Percentiles rank a stretch among this genome's conserved stretches.
phyloP scores from a whole-genome alignment of 2,888 invertebrate genomes.

The Platycheirus albimanus region DNA sequence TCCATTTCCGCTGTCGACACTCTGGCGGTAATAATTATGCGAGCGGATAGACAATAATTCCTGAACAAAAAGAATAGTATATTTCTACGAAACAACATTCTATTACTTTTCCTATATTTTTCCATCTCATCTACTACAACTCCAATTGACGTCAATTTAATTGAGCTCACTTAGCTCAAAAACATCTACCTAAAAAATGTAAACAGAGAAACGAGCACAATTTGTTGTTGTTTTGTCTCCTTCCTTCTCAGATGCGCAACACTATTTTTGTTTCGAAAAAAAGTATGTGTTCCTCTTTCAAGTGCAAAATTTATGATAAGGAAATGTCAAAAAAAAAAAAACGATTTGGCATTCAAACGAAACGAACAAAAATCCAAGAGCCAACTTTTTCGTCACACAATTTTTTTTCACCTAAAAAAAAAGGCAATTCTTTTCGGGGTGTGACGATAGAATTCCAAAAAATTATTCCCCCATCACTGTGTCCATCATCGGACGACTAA shows the following conservation, averaged over 20 bases:
- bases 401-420: conserved; percentile 50
- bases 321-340: conserved; percentile 66
- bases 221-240: conserved; percentile 68
- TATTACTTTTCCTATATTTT: too few relatives aligned
- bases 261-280: conserved; percentile 46
- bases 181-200: conserved; percentile 39
- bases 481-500: conserved; percentile 12
- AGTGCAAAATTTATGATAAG: conserved; percentile 66
- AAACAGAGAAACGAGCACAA: conserved; percentile 63
- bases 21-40: too few relatives aligned
- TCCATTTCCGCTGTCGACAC: too few relatives aligned
- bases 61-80: too few relatives aligned
- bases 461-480: conserved; percentile 25
- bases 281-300: conserved; percentile 68
- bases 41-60: too few relatives aligned
- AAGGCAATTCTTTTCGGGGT: conserved; percentile 64
- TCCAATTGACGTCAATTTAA: background rate
- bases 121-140: too few relatives aligned
- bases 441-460: conserved; percentile 54
- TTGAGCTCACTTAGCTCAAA: conserved; percentile 46
- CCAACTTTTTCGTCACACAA: conserved; percentile 60
- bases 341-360: conserved; percentile 56
- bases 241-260: background rate
- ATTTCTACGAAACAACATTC: too few relatives aligned
- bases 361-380: conserved; percentile 41